Percentiles rank a stretch among this genome's conserved stretches.
These are phyloP conservation scores for Phymatocera aterrima DNA, from an alignment of 2,888 invertebrate genomes.

Conservation along the genomic window DNA sequence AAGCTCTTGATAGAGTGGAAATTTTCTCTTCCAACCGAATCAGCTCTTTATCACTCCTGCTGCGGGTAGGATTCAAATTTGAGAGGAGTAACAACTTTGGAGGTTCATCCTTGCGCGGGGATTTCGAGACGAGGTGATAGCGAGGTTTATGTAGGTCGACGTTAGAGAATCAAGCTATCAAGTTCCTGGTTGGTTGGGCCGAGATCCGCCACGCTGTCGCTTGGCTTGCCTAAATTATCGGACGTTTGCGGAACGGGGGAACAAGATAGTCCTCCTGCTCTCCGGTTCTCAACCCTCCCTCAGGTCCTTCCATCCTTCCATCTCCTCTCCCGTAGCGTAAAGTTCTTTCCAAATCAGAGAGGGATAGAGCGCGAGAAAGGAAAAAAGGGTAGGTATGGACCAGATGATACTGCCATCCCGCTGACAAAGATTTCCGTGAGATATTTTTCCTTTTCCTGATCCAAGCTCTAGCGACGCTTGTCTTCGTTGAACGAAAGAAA, in stretches of 20 bases:
- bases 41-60: constrained; percentile 20
- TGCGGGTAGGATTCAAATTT: constrained; percentile 37
- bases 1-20: not conserved
- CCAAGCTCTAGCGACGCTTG: constrained; percentile 4
- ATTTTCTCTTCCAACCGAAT: constrained; percentile 13
- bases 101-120: constrained; percentile 34
- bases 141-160: constrained; percentile 49
- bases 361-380: not conserved
- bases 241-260: constrained; percentile 38
- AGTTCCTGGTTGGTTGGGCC: constrained; percentile 62
- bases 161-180: constrained; percentile 60
- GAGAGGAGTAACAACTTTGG: constrained; percentile 29
- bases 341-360: not conserved
- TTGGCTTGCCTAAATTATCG: constrained; percentile 47
- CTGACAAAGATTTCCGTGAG: constrained; percentile 21
- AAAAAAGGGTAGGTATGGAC: not conserved
- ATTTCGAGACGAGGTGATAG: constrained; percentile 44
- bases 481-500: too few relatives aligned
- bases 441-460: constrained; percentile 12
- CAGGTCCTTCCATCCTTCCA: constrained; percentile 2
- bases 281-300: not conserved
- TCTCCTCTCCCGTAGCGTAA: constrained; percentile 1
- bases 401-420: constrained; percentile 19
- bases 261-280: constrained; percentile 38
- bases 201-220: constrained; percentile 50